Conservation (phyloP, 2,888 invertebrate genomes). For the Gastracanthus pulcherrimus region DNA sequence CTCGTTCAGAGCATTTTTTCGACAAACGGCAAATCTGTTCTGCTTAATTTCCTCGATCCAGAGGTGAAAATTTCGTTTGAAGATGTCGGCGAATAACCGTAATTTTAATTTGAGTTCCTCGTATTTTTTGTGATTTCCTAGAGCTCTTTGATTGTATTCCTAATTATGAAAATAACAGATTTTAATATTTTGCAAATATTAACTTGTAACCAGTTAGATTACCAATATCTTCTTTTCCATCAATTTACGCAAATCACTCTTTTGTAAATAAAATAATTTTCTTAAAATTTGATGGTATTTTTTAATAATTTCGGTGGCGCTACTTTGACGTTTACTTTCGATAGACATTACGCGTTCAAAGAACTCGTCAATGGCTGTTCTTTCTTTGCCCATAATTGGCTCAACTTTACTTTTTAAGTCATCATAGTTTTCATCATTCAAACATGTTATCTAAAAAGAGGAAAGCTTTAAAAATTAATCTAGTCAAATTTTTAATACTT, state of each 20-base stretch:
- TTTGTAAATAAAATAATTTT: slow-evolving; percentile 53
- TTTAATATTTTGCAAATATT: background rate
- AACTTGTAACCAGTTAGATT: background rate
- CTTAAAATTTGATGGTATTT: slow-evolving; percentile 61
- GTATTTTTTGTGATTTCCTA: slow-evolving; percentile 59
- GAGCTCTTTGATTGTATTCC: slow-evolving; percentile 59
- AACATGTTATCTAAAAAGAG: slow-evolving; percentile 26
- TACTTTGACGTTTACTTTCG: slow-evolving; percentile 54
- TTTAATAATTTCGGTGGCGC: slow-evolving; percentile 54
- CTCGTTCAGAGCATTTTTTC: slow-evolving; percentile 36
- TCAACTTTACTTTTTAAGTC: slow-evolving; percentile 50
- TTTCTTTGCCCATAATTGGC: slow-evolving; percentile 46
- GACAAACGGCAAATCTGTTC: slow-evolving; percentile 48
- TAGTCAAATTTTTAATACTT: slow-evolving; percentile 30
- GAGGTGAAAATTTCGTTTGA: slow-evolving; percentile 48
- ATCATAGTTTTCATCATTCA: slow-evolving; percentile 46
- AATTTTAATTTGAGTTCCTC: slow-evolving; percentile 59
- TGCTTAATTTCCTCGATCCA: slow-evolving; percentile 59
- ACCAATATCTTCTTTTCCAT: slow-evolving; percentile 62
- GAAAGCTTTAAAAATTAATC: background rate
- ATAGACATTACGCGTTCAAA: slow-evolving; percentile 49
- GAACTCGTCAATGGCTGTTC: slow-evolving; percentile 50
- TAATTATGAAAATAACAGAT: slow-evolving; percentile 23
- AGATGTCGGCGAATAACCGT: slow-evolving; percentile 40
- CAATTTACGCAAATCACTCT: slow-evolving; percentile 55